phyloP scores from a whole-genome alignment of 2,113 vertebrate genomes.

The Electrona antarctica region DNA sequence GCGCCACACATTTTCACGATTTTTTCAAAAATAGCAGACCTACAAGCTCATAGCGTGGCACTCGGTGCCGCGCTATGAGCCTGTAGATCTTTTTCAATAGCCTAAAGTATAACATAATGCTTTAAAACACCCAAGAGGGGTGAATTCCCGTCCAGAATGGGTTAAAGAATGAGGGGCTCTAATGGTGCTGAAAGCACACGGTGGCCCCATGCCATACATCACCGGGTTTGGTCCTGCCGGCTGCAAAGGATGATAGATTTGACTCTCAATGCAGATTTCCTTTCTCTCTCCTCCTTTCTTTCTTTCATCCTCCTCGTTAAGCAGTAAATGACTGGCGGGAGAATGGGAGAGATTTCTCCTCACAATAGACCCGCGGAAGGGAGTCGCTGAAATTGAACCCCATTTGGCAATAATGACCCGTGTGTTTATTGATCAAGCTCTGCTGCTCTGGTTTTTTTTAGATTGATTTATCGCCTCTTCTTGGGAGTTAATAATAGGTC shows the following conservation, averaged over 20 bases:
- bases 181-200: neutral
- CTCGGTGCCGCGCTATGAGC: too few species aligned
- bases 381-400: slow-evolving; percentile 21
- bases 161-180: neutral
- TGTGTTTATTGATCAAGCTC: slow-evolving; percentile 35
- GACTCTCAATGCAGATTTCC: neutral
- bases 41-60: too few species aligned
- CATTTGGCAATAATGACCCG: slow-evolving; percentile 23
- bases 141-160: too few species aligned
- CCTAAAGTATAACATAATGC: too few species aligned
- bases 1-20: too few species aligned
- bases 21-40: too few species aligned
- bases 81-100: too few species aligned
- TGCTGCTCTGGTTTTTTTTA: slow-evolving; percentile 29
- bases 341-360: slow-evolving; percentile 7
- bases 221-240: neutral
- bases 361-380: slow-evolving; percentile 23
- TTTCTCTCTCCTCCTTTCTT: too few species aligned
- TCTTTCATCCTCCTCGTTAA: slow-evolving; percentile 10
- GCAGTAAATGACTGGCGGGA: neutral
- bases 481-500: slow-evolving; percentile 40
- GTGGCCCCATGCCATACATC: neutral
- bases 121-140: too few species aligned
- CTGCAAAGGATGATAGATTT: neutral
- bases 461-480: slow-evolving; percentile 34